Base-by-base conservation (phyloP, 2,113 vertebrate species). In the Catharus fuscescens region DNA sequence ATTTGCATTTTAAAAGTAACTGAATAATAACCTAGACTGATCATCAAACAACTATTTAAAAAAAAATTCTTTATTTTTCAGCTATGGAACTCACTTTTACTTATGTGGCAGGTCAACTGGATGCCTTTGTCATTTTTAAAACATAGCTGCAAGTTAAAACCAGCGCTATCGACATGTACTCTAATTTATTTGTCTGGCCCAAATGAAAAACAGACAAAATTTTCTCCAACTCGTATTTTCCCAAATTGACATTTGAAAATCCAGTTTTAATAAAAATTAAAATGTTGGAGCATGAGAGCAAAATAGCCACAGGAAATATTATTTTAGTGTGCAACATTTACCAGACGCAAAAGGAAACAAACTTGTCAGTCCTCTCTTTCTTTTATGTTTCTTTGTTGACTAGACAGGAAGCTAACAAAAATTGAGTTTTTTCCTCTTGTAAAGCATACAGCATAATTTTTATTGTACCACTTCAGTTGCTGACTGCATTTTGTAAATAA, bases 391-490 rank as follows among this genome's bases (percentile, higher is more conserved):
- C 86, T 97, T 93, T 96, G 93, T 91, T 92, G 96, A 96, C 97
- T 96, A 97, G 97, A 97, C 96, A 96, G 97, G 97, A 98, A 97
- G 74, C 73, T 88, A 79, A 91, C 88, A 95, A 86, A 96, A 96
- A 74, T 8, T 74, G 38, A 80, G 81, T 84, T 86, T 91, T 93
- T 81, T 77, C 74, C 82, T 80, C 82, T 92, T 74, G 64, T 80
- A 88, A 93, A 95, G 91, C 70, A 60, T 83, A 83, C 71, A 91
- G 54, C 1, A 2, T 73, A 66, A 74, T 89, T 92, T 96, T 73
- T 74, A 85, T 73, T 79, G 77, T 53, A 76, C 56, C 78, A 56
- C 66, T 93, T 86, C 69, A 79, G 71, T 45, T 61, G 81, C 67
- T 88, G 81, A 83, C 29, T 83, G 57, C 36, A 23, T 88, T 48